Evolutionary conservation across 2,888 invertebrate genomes (phyloP).

Genomic region (Idaea dimidiata): DNA sequence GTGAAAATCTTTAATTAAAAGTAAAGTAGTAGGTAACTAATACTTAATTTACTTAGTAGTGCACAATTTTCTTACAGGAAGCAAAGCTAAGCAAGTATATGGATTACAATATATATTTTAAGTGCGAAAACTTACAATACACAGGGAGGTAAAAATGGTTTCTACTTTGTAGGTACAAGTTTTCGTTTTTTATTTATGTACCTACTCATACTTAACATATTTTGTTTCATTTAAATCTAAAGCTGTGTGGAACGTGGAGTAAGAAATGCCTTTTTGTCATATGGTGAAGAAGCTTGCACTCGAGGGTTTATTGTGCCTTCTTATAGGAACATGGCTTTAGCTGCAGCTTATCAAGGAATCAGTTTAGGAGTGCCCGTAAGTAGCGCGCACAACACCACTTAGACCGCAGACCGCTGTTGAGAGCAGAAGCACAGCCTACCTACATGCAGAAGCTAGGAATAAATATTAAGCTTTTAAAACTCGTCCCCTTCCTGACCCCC

Average conservation of each 20-base stretch:
- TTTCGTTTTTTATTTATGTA: background rate
- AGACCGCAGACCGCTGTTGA: no score
- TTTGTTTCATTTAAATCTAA: background rate
- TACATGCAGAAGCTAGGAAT: background rate
- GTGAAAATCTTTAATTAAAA: constrained; percentile 19
- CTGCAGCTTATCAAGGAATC: constrained; percentile 68
- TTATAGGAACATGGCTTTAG: constrained; percentile 65
- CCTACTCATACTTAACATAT: background rate
- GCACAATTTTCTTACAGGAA: constrained; percentile 53
- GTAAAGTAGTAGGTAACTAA: constrained; percentile 17
- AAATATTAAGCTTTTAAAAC: no score
- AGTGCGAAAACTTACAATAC: constrained; percentile 92
- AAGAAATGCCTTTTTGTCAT: constrained; percentile 57
- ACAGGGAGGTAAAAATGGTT: constrained; percentile 85
- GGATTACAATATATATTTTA: constrained; percentile 87
- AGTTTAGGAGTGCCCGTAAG: constrained; percentile 62
- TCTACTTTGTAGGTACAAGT: background rate
- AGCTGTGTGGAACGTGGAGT: constrained; percentile 70
- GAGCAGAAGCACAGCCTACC: background rate
- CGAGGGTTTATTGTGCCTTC: constrained; percentile 70
- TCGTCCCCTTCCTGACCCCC: no score
- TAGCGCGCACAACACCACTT: constrained; percentile 3
- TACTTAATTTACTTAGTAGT: background rate
- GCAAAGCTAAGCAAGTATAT: constrained; percentile 78
- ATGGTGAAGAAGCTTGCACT: constrained; percentile 40